Evolutionary conservation across 2,113 vertebrate genomes (phyloP).

Genomic region (Sterrhoptilus dennistouni): DNA sequence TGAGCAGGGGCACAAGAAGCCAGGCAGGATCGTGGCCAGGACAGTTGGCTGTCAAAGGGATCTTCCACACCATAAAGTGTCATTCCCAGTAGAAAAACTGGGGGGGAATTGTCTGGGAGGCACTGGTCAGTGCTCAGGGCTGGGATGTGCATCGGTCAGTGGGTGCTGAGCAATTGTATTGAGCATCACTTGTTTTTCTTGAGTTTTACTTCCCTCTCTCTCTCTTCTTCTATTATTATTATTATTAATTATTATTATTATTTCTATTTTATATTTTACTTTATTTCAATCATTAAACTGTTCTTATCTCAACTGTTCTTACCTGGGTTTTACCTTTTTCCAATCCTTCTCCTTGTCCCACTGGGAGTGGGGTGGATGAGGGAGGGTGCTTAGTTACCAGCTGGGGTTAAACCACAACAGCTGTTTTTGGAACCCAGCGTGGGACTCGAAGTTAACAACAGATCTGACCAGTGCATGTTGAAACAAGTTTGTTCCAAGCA

Average conservation of each 20-base stretch:
- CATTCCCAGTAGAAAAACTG: background rate
- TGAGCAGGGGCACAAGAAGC: background rate
- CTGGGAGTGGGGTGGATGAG: background rate
- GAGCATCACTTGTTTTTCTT: background rate
- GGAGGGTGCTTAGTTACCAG: background rate
- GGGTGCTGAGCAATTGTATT: background rate
- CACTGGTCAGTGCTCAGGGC: background rate
- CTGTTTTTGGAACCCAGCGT: background rate
- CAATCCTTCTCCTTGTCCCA: background rate
- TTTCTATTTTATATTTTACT: background rate
- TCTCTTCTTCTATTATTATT: background rate
- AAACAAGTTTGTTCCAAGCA: background rate
- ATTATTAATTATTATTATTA: background rate
- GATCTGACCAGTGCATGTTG: background rate
- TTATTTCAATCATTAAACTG: slow-evolving; percentile 7
- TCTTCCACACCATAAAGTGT: background rate
- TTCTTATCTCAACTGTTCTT: background rate
- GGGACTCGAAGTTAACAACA: background rate
- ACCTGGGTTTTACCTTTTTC: background rate
- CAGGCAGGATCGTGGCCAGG: background rate
- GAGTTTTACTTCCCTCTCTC: background rate
- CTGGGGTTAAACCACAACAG: background rate
- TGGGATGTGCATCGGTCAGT: background rate
- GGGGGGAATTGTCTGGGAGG: background rate
- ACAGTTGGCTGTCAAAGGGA: background rate